Evolutionary conservation across 1,140 invertebrate species (phyloP), one percentile per base, ranked within the genome.

Genomic region (Papilio glaucus): DNA sequence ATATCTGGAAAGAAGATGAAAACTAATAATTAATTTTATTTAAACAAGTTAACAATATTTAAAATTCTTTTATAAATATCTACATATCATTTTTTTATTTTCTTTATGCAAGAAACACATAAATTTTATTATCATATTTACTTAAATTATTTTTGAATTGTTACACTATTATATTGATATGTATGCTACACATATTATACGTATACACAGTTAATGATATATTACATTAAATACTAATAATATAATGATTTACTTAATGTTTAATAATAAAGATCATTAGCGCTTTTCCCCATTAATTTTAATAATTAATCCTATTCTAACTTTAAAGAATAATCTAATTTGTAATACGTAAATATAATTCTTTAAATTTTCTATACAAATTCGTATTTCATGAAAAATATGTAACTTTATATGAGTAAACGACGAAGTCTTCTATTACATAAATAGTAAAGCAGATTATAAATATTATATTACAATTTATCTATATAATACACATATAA

Each of bases 281-380:
- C 87, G 89, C 89, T 91, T 91, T 91, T 91, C 89, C 87, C 89
- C 87, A 79, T 85, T 81, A 45, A 73, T 77, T 63, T 74, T 75
- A 65, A 74, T 77, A 75, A 70, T 74, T 53, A 76, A 76, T 72
- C 73, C 7, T 78, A 75, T 75, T 75, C 49, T 65, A 24, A 61
- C 72, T 76, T 72, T 63, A 63, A 61, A 70, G 72, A 73, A 53
- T 65, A 70, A 73, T 72, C 75, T 71, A 75, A 57, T 67, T 71
- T 67, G 21, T 29, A 57, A 68, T 37, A 15, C 37, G 29, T 68
- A 63, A 60, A 49, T 68, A 39, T 69, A n/a, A 29, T 60, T 67
- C 18, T 57, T 49, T 69, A 9, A 45, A 53, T 70, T 37, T 70
- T 57, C 18, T 60, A 26, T n/a, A 24, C 38, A 38, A 67, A 24